Conservation (phyloP, 2,888 invertebrate genomes). For the Hirtodrosophila duncani region DNA sequence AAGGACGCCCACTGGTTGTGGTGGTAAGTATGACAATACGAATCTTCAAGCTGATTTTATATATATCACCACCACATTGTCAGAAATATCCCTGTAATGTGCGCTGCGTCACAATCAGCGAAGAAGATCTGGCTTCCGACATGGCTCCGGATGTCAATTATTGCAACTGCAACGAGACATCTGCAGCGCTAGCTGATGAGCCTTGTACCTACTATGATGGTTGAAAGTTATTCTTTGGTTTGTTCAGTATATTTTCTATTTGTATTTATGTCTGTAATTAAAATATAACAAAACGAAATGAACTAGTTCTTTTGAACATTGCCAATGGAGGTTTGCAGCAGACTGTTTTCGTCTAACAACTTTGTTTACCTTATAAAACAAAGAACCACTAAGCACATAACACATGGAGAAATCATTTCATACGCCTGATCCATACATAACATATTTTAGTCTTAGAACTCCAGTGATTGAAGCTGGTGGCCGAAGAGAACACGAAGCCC, state of each 20-base stretch:
- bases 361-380: background rate
- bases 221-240: slow-evolving; percentile 2
- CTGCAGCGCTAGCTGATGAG: slow-evolving; percentile 26
- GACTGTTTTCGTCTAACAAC: no score
- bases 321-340: no score
- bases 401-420: no score
- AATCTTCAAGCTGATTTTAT: background rate
- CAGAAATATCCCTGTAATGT: slow-evolving; percentile 68
- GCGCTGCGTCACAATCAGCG: slow-evolving; percentile 55
- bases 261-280: background rate
- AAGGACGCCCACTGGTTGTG: slow-evolving; percentile 61
- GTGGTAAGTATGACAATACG: slow-evolving; percentile 34
- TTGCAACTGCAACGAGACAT: slow-evolving; percentile 39
- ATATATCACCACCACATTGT: background rate
- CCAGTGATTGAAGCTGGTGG: no score
- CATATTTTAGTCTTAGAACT: no score
- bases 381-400: no score
- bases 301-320: no score
- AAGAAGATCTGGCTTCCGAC: slow-evolving; percentile 62
- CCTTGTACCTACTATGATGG: slow-evolving; percentile 17
- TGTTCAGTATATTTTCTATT: slow-evolving; percentile 13
- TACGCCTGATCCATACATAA: no score
- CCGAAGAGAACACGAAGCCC: no score
- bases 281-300: no score
- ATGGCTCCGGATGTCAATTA: slow-evolving; percentile 38